Evolutionary conservation across 1,140 invertebrate genomes (phyloP), one percentile per base, ranked within the genome.

Genomic region (Trissolcus basalis): DNA sequence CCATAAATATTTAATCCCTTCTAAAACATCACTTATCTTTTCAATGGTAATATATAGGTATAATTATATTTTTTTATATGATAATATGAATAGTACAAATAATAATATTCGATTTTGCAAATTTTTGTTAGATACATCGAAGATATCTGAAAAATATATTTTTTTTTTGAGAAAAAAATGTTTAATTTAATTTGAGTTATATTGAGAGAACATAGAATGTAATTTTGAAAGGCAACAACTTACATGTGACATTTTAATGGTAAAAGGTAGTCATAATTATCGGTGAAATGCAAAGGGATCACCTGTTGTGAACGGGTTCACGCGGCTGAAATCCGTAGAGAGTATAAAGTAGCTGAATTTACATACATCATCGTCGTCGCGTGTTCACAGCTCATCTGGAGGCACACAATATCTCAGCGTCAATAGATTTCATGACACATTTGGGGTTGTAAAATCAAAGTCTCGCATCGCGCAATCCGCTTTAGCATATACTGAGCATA

Each of bases 401-500:
- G 72, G 76, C 77, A 74, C 68, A 75, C 78, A 85, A 81, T 85
- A 87, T 86, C 82, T 84, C 78, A 81, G 59, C 78, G 56, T 56
- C 82, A 86, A 84, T 86, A 77, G 79, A 78, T 85, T 84, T 87
- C 82, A 82, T 81, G 82, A 85, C 80, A 82, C 80, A 79, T 86
- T 81, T 71, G 67, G 73, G 78, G 80, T 79, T 83, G 80, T 81
- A 86, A 86, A 86, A 82, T 86, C 85, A 84, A 85, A 84, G 82
- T 79, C 16, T 41, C 6, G 13, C 50, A 44, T 15, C 48, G 41
- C 15, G 15, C 35, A 6, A 55, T 13, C 39, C 1, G 15, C 41
- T 19, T 53, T 61, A 48, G 32, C 14, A 69, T 6, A 3, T 3
- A 27, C 19, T 27, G 19, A 27, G 19, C 19, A 27, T 27, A 27